phyloP scores from a whole-genome alignment of 2,888 invertebrate genomes.

The Unio pictorum region DNA sequence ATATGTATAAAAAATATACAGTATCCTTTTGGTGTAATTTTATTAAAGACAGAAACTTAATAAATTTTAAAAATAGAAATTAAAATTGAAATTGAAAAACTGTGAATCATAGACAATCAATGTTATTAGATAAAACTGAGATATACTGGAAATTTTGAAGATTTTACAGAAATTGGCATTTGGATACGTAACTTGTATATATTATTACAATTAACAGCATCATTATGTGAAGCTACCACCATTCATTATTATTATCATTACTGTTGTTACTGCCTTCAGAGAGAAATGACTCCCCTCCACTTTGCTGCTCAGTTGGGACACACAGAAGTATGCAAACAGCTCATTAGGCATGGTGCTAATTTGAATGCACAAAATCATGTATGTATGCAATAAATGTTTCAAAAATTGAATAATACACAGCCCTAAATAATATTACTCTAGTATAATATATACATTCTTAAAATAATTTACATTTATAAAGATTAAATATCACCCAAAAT shows the following conservation, averaged over 20 bases:
- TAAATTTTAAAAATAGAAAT: no score
- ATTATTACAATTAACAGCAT: neutral
- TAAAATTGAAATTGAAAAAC: no score
- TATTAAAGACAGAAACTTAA: no score
- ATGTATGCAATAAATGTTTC: slow-evolving; percentile 31
- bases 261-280: slow-evolving; percentile 48
- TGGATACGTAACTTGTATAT: no score
- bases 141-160: no score
- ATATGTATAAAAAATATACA: no score
- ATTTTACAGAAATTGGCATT: no score
- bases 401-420: neutral
- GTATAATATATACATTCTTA: neutral
- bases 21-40: no score
- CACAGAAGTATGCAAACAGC: slow-evolving; percentile 55
- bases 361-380: slow-evolving; percentile 68
- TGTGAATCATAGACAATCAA: no score
- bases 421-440: neutral
- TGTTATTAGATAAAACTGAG: no score
- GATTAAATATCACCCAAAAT: neutral
- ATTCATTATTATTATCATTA: neutral
- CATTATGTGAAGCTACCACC: neutral
- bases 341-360: slow-evolving; percentile 66
- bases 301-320: slow-evolving; percentile 66
- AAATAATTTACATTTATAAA: neutral
- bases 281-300: slow-evolving; percentile 69